Base-by-base conservation (phyloP, 2,797 vertebrate genomes). In the Pipistrellus nathusii region DNA sequence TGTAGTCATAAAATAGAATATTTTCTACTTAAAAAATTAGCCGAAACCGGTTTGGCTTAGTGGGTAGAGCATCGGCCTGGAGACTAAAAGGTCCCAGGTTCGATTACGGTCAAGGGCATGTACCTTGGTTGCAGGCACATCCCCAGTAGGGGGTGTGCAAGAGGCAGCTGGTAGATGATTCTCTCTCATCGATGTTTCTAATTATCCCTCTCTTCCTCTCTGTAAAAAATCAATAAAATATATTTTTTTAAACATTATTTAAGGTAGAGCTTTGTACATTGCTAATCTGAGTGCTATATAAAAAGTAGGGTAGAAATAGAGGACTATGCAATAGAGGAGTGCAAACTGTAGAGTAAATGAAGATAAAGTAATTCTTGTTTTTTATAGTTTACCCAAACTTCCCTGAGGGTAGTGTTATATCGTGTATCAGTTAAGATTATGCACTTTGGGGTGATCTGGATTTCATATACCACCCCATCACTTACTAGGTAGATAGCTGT, bases 261-360 rank as follows among this genome's bases (percentile, higher is more conserved):
- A 81, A 57, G 20, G 17, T 90, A n/a, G n/a, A 55, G 4, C 48
- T 95, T 92, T 88, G 21, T 53, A 92, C 41, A 80, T 89, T 85
- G 17, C 14, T 76, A 38, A 59, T 90, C 72, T 89, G 55, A 91
- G 30, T 78, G 78, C 11, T 44, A 88, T 48, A 46, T 35, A 78
- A 89, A 87, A 85, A 78, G 0, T 73, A 18, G 20, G 15, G 10
- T 75, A 44, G 57, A 88, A 77, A 44, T 32, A 62, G 69, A 88
- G 59, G 91, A 55, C 23, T 68, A 2, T 73, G 7, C 25, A 30
- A 59, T 27, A 59, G 9, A 68, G n/a, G 78, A 76, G 35, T 85
- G 20, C 30, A n/a, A 21, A 13, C 53, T 66, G 2, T 68, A 86
- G 53, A 71, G 23, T 53, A 90, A 89, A 72, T 2, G 71, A 75